Base-by-base conservation (phyloP, 2,888 invertebrate species). In the Spatulosminthurus flaviceps region DNA sequence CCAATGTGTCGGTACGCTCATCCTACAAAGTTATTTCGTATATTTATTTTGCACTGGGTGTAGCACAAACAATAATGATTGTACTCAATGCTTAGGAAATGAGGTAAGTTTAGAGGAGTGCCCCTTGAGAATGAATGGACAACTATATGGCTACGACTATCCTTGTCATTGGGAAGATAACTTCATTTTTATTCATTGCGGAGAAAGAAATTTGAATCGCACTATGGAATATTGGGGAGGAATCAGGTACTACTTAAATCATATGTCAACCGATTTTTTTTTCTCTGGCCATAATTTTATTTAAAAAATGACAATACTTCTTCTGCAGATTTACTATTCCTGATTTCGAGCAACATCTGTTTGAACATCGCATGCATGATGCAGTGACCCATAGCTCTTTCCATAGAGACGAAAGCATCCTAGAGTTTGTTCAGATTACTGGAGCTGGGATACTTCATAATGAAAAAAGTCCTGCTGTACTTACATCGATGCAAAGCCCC, bases 381-480 rank as follows among this genome's bases (percentile, higher is more conserved):
- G 91, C 92, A 9, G 91, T 92, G 71, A 94, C 94, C 0, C 95
- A 95, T 85, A 92, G 92, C 82, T 92, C 92, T 0, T 88, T 91
- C 74, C 90, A 90, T 71, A 90, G 90, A 82, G 90, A 92, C 28
- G 93, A 94, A 86, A 97, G 97, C n/a, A 89, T 91, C 22, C 86
- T 98, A 80, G 91, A 93, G 85, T 92, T 91, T 86, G 91, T 95
- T 0, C 93, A 94, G 85, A 94, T 99, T 71, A 91, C 92, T 73
- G 96, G 97, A 2, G 99, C 98, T 74, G 99, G 99, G 26, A 93
- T 97, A 82, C 89, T 98, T 28, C 99, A 99, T 86, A 96, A 95
- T 86, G 96, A 98, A 87, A 96, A 95, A 87, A 94, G 95, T 0
- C 94, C 97, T 0, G 96, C 98, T 0, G 89, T 99, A 74, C 95